A percentile compares a stretch with the other conserved stretches of the same genome.
Evolutionary conservation across 2,797 vertebrate genomes (phyloP).

Genomic region (Diplodus puntazzo): DNA sequence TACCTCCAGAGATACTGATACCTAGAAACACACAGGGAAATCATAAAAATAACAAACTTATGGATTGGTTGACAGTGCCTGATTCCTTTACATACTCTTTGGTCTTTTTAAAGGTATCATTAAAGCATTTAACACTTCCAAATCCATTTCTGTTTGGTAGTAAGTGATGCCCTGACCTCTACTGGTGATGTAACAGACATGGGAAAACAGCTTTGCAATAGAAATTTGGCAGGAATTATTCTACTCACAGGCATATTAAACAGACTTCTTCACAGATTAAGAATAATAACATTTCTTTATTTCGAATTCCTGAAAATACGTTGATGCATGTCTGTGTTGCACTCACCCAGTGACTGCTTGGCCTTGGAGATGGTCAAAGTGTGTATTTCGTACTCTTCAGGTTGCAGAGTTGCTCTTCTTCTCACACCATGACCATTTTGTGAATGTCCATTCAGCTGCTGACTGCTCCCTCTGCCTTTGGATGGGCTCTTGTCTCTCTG

Average conservation of each 20-base stretch:
- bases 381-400: slow-evolving; percentile 84
- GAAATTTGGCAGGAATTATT: slow-evolving; percentile 1
- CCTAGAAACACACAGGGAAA: slow-evolving; percentile 81
- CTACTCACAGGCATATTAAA: not conserved
- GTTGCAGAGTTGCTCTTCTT: slow-evolving; percentile 38
- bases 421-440: slow-evolving; percentile 62
- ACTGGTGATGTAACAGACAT: slow-evolving; percentile 55
- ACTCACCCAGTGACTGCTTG: slow-evolving; percentile 94
- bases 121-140: slow-evolving; percentile 21
- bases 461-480: slow-evolving; percentile 42
- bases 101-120: not conserved
- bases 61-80: not conserved
- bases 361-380: slow-evolving; percentile 91
- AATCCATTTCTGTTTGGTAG: slow-evolving; percentile 28
- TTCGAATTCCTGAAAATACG: not conserved
- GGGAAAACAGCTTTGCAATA: not conserved
- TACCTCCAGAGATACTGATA: slow-evolving; percentile 96
- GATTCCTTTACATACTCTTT: slow-evolving; percentile 12
- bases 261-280: not conserved
- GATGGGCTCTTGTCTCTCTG: slow-evolving; percentile 56
- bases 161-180: slow-evolving; percentile 66
- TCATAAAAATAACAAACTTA: not conserved
- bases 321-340: not conserved
- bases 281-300: not conserved
- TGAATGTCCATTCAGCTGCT: slow-evolving; percentile 68